phyloP scores from a whole-genome alignment of 23 tunicate species.

The Trididemnum miniatum region DNA sequence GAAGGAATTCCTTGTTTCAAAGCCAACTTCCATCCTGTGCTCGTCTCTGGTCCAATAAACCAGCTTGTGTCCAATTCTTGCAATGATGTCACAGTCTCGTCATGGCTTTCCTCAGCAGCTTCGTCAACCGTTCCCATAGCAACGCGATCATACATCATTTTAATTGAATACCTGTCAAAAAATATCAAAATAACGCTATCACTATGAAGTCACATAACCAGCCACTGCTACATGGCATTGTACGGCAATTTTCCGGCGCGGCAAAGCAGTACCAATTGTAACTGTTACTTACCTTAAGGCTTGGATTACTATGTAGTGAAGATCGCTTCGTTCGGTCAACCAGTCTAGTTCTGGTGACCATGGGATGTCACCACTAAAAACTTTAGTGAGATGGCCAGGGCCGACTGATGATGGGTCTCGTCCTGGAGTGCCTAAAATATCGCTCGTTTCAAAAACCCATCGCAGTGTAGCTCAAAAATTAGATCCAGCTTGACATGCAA shows the following conservation, averaged over 20 bases:
- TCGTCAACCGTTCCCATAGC: conserved; percentile 63
- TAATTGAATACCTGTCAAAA: conserved; percentile 49
- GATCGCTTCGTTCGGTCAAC: conserved; percentile 34
- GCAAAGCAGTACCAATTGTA: too few species aligned
- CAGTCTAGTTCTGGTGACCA: conserved; percentile 77
- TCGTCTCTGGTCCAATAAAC: conserved; percentile 44
- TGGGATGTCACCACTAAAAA: conserved; percentile 51
- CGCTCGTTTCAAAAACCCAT: not conserved
- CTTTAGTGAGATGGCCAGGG: conserved; percentile 53
- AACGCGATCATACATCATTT: conserved; percentile 66
- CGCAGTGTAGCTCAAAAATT: too few species aligned
- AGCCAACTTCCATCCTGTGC: conserved; percentile 28
- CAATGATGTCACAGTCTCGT: conserved; percentile 50
- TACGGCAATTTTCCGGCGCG: too few species aligned
- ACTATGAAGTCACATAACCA: too few species aligned
- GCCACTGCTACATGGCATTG: too few species aligned
- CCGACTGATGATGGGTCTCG: conserved; percentile 38
- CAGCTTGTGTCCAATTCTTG: conserved; percentile 51
- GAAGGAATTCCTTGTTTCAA: conserved; percentile 17
- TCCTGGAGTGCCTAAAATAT: conserved; percentile 59
- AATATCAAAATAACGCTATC: not conserved
- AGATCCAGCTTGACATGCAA: too few species aligned
- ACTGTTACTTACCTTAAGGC: conserved; percentile 66
- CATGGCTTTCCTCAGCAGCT: conserved; percentile 29
- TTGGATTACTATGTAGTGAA: conserved; percentile 32